Base-by-base conservation (phyloP, 2,797 vertebrate species). In the Lepilemur septentrionalis region DNA sequence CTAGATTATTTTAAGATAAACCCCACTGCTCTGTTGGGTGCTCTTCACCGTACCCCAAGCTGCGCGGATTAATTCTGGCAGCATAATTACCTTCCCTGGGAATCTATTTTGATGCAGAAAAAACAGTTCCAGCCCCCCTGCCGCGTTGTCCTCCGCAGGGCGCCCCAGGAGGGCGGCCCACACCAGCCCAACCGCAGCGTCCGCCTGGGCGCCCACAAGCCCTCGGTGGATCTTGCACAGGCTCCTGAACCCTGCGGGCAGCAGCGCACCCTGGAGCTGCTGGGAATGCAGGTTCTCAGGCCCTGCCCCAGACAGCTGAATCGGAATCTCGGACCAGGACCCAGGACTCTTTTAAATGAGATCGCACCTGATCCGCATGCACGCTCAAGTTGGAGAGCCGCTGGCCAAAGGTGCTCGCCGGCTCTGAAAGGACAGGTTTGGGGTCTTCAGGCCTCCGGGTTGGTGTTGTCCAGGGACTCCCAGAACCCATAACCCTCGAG, bases 1-100 rank as follows among this genome's bases (percentile, higher is more conserved):
- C 72, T 63, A 83, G 82, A 28, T 22, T 95, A 28, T 95, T 32
- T 91, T 72, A 87, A 97, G 43, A 52, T 81, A 90, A 78, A 38
- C 46, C 25, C 89, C 72, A 59, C 41, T 22, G 23, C 38, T 15
- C 78, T 35, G 1, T 88, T 81, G 92, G 17, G 3, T 8, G 9
- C 79, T 96, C 55, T 59, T 86, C 76, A 52, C 76, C 55, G 15
- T 35, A 73, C 46, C 0, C 20, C 25, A 55, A 76, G 55, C 50
- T 89, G 81, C 38, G n/a, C 65, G 5, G 20, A 89, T 70, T 95
- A 50, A 41, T 93, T 82, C 75, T 70, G 89, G 79, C 57, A 92
- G n/a, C n/a, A 6, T 78, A n/a, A 72, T 93, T 84, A 35, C 35
- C 0, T 95, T 97, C 69, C 89, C 63, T 2, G 0, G 59, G 28